Percentiles rank a stretch among this genome's conserved stretches.
phyloP scores from a whole-genome alignment of 2,888 invertebrate genomes.

The Neuroscelio doddi region DNA sequence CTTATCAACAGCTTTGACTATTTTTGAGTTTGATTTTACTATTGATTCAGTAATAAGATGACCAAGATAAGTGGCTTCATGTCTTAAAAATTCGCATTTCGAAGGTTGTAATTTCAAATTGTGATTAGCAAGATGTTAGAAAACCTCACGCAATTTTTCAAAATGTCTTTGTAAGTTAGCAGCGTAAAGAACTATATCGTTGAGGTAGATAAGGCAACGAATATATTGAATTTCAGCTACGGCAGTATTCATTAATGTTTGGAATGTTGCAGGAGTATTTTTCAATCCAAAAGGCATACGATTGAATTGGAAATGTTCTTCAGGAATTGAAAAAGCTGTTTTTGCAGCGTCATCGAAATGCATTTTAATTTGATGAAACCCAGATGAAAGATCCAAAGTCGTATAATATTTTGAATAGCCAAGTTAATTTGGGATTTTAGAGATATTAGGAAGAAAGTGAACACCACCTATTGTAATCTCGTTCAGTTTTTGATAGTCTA shows the following conservation, averaged over 20 bases:
- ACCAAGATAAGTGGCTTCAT: no score
- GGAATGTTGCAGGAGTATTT: conserved; percentile 58
- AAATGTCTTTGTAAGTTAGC: conserved; percentile 7
- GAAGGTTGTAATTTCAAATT: conserved; percentile 16
- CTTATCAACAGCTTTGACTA: no score
- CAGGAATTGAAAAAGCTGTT: conserved; percentile 59
- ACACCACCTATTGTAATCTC: conserved; percentile 53
- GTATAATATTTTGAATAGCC: conserved; percentile 50
- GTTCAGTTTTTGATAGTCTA: conserved; percentile 56
- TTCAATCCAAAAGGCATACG: conserved; percentile 59
- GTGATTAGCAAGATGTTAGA: conserved; percentile 4
- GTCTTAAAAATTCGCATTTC: conserved; percentile 12
- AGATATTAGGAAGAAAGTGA: conserved; percentile 58
- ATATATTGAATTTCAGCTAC: conserved; percentile 50
- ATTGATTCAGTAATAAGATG: no score
- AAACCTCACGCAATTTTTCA: conserved; percentile 1
- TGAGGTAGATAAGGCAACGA: conserved; percentile 47
- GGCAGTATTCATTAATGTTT: conserved; percentile 55
- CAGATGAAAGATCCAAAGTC: conserved; percentile 53
- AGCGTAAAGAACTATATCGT: conserved; percentile 28
- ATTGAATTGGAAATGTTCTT: conserved; percentile 55
- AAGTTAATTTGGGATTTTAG: conserved; percentile 55
- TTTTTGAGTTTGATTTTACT: no score
- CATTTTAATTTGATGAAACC: conserved; percentile 61
- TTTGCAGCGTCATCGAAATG: conserved; percentile 51